Base-by-base conservation (phyloP, 2,113 vertebrate genomes). In the Stercorarius parasiticus region DNA sequence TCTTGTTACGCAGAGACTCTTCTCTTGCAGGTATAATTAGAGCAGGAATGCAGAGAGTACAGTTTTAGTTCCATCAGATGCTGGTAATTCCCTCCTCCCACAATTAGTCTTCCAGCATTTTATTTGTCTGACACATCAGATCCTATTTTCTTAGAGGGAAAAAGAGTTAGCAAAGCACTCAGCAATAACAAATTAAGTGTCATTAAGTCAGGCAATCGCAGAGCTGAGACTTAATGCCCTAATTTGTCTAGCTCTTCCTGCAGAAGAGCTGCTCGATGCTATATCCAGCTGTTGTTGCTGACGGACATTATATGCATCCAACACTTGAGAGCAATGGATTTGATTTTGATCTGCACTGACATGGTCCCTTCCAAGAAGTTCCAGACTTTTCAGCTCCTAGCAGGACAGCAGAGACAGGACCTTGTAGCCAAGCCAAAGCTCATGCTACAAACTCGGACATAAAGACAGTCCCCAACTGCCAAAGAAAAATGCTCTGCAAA, bases 1-100 rank as follows among this genome's bases (percentile, higher is more conserved):
- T 73, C 53, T 55, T 83, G 55, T 81, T 85, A 58, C 4, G 2
- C 66, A 82, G 66, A 91, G 66, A 40, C 86, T 93, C 52, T 76
- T 84, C 38, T 53, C 22, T 66, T 91, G 61, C 47, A 91, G 77
- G 43, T 87, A 67, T 96, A 96, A 97, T 96, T 95, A 96, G 20
- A 43, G 17, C 20, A 91, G 93, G 89, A 93, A 96, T 86, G 81
- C 64, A 67, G 91, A 74, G 78, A 94, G 70, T 74, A 84, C 81
- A 73, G 83, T 55, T 93, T 91, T 82, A 23, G 4, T 94, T 96
- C 58, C 58, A 85, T 79, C 52, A 95, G 82, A 82, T 61, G 61
- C 23, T 61, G 77, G 61, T 45, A 65, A 82, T 97, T 87, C 70
- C 66, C 70, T 65, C 61, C 84, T 90, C 78, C 82, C 25, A 56